Evolutionary conservation across 2,888 invertebrate genomes (phyloP), one percentile per base, ranked within the genome.

Genomic region (Dilophus febrilis): DNA sequence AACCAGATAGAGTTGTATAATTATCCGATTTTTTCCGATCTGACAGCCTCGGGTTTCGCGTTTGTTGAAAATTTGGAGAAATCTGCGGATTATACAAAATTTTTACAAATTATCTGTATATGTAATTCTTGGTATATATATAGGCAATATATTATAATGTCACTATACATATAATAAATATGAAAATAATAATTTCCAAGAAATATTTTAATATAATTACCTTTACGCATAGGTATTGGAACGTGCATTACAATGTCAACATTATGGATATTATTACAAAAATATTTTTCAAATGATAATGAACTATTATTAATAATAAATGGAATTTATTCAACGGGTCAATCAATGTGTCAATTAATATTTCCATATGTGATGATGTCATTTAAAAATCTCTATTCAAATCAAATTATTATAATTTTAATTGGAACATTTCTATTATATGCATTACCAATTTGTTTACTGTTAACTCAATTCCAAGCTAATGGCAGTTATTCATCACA

Each of bases 301-400:
- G 22, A 22, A 22, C 22, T 22, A 22, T 8, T 28, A 28, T n/a
- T 30, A n/a, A 30, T 30, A 5, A 30, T 30, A 30, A 41, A 41
- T 27, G 37, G 35, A 19, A 35, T 38, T 27, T 41, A 38, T 19
- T 41, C 41, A 11, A 37, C 38, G 16, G 38, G 35, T 4, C 35
- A 35, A 34, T 37, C 30, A 2, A 7, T 41, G 16, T 19, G 37
- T 10, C 38, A 38, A 22, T 41, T 38, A 28, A 16, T 38, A n/a
- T 38, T 35, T 29, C 41, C 41, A 17, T 35, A 37, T 26, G 10
- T 41, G 29, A 38, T 37, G 4, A 18, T 27, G 3, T 18, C 13
- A 8, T 16, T 32, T 11, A 18, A 27, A n/a, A 10, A 16, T 16
- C 18, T n/a, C 16, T 13, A 36, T 30, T 32, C 36, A 12, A 17